Evolutionary conservation across 2,113 vertebrate species (phyloP).

Genomic region (Daphoenositta chrysoptera): DNA sequence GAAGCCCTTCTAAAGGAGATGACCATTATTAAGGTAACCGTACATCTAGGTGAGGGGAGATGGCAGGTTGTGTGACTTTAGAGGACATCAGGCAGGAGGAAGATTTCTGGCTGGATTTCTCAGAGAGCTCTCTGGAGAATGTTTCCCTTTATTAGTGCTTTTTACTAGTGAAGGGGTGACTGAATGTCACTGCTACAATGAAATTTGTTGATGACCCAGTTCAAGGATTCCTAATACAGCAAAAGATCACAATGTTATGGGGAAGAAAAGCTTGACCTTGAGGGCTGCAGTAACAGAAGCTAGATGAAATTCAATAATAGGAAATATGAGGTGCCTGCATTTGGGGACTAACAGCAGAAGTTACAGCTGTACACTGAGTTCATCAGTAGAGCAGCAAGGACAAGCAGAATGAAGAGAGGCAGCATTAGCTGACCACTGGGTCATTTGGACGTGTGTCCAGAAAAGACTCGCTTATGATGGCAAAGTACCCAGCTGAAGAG

Average conservation of each 20-base stretch:
- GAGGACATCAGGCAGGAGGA: background rate
- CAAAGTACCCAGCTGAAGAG: background rate
- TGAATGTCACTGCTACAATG: background rate
- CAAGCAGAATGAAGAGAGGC: background rate
- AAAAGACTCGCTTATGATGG: background rate
- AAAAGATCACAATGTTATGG: background rate
- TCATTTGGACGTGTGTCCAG: background rate
- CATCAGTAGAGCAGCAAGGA: background rate
- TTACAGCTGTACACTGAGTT: background rate
- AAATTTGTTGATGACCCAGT: conserved; percentile 11
- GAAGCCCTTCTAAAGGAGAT: background rate
- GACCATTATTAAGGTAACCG: background rate
- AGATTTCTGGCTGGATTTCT: background rate
- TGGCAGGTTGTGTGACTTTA: background rate
- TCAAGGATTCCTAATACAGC: background rate
- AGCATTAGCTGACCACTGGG: background rate
- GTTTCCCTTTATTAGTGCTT: conserved; percentile 20
- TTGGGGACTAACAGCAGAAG: background rate
- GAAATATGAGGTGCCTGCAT: background rate
- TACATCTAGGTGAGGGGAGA: background rate
- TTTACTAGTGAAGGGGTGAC: background rate
- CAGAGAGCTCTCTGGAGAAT: background rate
- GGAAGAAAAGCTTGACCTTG: background rate
- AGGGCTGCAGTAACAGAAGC: background rate
- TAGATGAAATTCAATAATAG: conserved; percentile 6